Base-by-base conservation (phyloP, 1,140 invertebrate genomes). In the Cephus cinctus region DNA sequence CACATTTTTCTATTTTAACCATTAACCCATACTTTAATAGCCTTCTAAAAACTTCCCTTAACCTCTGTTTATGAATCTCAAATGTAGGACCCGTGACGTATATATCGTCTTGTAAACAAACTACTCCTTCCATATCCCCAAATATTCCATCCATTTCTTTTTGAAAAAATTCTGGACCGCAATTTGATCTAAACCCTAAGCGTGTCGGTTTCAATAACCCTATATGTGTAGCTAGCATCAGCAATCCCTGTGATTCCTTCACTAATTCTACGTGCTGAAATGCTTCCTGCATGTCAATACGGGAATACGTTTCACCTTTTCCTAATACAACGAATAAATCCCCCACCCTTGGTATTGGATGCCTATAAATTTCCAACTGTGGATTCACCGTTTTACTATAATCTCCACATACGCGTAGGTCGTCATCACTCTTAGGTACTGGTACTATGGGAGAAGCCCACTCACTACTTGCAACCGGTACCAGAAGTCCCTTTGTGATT, bases 381-480 rank as follows among this genome's bases (percentile, higher is more conserved):
- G 27, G 47, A 50, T 47, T 47, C 21, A 48, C 14, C 19, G 44
- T 55, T 8, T 43, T 27, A 14, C 18, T 35, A 35, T 14, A 63
- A 49, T 66, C 60, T n/a, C 44, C 52, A 46, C 62, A 72, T 6
- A 69, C 18, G 14, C 60, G 23, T 21, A 62, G 21, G 11, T 20
- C 41, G 8, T 57, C 49, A 43, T 58, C 47, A 5, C 40, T 27
- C 48, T 73, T 73, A 9, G 58, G 22, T 0, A 73, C 60, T 5
- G 53, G 43, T 3, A 74, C 70, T 5, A 77, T 53, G 5, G 66
- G 71, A 4, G 64, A 54, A 15, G 62, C 63, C 69, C 70, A 75
- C 22, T 67, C 53, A 30, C 56, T 56, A 47, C 56, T 46, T 18
- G 61, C 43, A 14, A 75, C 57, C 11, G 54, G 48, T 35, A 58